phyloP scores from a whole-genome alignment of 1,140 invertebrate genomes.

The Cydia splendana region DNA sequence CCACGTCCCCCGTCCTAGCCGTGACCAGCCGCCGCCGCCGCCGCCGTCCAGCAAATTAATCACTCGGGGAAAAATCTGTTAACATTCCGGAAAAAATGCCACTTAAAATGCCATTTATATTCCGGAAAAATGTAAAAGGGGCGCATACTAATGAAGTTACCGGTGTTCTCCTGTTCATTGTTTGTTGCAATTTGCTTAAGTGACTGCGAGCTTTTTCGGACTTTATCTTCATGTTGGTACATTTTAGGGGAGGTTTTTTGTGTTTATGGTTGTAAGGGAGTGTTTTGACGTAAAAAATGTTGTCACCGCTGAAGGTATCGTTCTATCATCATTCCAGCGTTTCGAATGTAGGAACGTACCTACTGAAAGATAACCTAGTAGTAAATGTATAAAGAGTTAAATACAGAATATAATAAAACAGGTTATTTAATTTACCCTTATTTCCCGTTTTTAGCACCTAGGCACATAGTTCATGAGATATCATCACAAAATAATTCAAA shows the following conservation, averaged over 20 bases:
- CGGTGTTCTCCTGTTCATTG: conserved; percentile 15
- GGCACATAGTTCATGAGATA: too few relatives aligned
- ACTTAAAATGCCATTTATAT: conserved; percentile 47
- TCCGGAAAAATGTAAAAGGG: conserved; percentile 34
- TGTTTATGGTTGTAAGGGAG: neutral
- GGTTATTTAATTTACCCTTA: too few relatives aligned
- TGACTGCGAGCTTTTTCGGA: conserved; percentile 7
- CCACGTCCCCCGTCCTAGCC: conserved; percentile 42
- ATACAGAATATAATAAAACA: too few relatives aligned
- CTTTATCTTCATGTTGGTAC: neutral
- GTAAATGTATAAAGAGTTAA: too few relatives aligned
- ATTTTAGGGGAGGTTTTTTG: conserved; percentile 7
- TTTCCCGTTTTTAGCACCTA: too few relatives aligned
- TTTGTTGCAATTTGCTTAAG: conserved; percentile 4
- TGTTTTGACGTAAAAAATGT: neutral
- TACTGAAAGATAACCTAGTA: too few relatives aligned
- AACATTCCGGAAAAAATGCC: conserved; percentile 34
- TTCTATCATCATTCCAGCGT: neutral
- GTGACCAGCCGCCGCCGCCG: conserved; percentile 26
- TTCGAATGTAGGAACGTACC: too few relatives aligned
- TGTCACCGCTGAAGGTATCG: neutral
- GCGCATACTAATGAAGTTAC: neutral
- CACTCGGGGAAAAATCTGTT: conserved; percentile 46
- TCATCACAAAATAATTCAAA: too few relatives aligned
- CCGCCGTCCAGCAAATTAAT: conserved; percentile 44